Evolutionary conservation across 1,140 invertebrate species (phyloP).

Genomic region (Drosophila rufa): DNA sequence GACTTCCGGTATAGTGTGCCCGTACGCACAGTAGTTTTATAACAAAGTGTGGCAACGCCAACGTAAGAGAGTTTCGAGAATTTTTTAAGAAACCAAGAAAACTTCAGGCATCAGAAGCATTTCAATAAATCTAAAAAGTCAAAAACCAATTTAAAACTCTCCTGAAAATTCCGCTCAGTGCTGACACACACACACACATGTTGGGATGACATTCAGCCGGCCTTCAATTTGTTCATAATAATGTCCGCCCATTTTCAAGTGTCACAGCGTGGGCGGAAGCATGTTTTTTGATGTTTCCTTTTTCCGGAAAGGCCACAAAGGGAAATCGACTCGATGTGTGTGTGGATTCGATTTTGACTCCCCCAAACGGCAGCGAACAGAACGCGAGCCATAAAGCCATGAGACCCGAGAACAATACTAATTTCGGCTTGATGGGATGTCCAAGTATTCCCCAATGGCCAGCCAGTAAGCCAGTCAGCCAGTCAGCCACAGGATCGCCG

Average conservation of each 20-base stretch:
- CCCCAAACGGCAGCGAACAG: background rate
- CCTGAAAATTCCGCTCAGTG: background rate
- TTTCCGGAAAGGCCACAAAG: conserved; percentile 28
- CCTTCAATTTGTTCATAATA: conserved; percentile 76
- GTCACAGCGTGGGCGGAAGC: conserved; percentile 31
- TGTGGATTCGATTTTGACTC: conserved; percentile 10
- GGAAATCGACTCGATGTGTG: conserved; percentile 11
- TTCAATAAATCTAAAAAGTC: no score
- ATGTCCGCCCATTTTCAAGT: conserved; percentile 70
- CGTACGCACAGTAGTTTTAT: no score
- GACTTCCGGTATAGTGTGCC: background rate
- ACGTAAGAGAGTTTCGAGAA: background rate
- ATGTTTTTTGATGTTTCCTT: conserved; percentile 45
- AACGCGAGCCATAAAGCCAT: conserved; percentile 9
- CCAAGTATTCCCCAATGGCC: conserved; percentile 23
- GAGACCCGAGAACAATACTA: conserved; percentile 41
- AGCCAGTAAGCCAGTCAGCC: background rate
- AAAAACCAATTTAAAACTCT: background rate
- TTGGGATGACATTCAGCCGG: conserved; percentile 50
- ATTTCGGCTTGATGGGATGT: conserved; percentile 32
- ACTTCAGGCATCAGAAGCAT: background rate
- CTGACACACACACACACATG: conserved; percentile 2
- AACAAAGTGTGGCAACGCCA: background rate
- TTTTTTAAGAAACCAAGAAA: background rate
- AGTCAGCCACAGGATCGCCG: conserved; percentile 18